Base-by-base conservation (phyloP, 1,140 invertebrate species). In the Temnothorax longispinosus region DNA sequence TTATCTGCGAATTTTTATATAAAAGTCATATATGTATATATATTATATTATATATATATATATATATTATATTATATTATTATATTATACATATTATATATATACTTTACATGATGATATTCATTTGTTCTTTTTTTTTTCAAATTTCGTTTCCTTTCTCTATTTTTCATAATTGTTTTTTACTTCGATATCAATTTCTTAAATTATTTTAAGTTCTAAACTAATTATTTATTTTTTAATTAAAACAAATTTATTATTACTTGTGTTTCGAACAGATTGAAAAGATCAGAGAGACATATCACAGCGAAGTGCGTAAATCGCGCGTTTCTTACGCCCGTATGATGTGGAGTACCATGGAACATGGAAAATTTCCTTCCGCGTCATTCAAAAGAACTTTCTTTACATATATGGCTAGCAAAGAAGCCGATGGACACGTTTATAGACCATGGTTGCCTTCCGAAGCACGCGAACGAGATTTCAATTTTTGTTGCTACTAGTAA, bases 341-440 rank as follows among this genome's bases (percentile, higher is more conserved):
- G 0, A 88, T 91, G 85, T 95, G 94, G 94, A 81, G 62, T 41
- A 88, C 91, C 0, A 93, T 94, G 91, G 85, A 94, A 44, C 91
- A 91, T 69, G 91, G 90, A 56, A 94, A 92, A 88, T 93, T 93
- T 58, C 94, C 94, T 4, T 86, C 88, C 3, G 13, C 85, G 1
- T 89, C 85, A 0, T 95, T 94, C 56, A 95, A 95, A 41, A 76
- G 87, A 86, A 90, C 92, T 7, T 95, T 90, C 81, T 95, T 95
- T 41, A 92, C 93, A 2, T 95, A 95, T 69, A 85, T 94, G 85
- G 77, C 93, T 6, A 60, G 76, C 18, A 92, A 91, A 75, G 93
- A 94, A 88, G 82, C 71, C 0, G 89, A 94, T 82, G 92, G 93
- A 50, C 80, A 91, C 6, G 86, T 94, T 64, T 87, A 88, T 38